These are phyloP conservation scores for Callithrix jacchus DNA, from an alignment of 2,113 vertebrate species.

Conservation along the genomic window DNA sequence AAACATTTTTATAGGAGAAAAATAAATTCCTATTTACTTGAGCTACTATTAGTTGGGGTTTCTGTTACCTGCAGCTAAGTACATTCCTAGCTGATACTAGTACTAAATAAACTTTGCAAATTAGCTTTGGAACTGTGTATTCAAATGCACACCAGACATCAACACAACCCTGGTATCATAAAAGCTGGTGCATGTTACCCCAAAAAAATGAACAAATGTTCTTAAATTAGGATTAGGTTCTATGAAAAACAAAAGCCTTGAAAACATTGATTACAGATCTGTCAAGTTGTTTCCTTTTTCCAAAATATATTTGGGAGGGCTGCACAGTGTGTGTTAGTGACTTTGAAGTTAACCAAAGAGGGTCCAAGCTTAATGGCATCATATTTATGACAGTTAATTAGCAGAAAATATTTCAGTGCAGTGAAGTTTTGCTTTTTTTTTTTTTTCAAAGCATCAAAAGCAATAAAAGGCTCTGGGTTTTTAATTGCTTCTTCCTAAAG, in stretches of 20 bases:
- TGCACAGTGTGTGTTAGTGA: slow-evolving; percentile 50
- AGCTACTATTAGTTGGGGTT: background rate
- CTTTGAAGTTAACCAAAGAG: slow-evolving; percentile 72
- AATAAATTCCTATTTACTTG: background rate
- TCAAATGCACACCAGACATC: background rate
- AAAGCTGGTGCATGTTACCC: background rate
- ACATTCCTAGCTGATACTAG: background rate
- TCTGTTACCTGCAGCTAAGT: background rate
- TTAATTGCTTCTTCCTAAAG: slow-evolving; percentile 70
- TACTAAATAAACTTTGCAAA: background rate
- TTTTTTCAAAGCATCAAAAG: slow-evolving; percentile 49
- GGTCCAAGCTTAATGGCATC: slow-evolving; percentile 52
- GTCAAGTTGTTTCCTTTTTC: slow-evolving; percentile 30
- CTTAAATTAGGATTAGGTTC: background rate
- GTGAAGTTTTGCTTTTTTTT: background rate
- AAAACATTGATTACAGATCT: slow-evolving; percentile 50
- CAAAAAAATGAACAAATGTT: background rate
- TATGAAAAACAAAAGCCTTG: slow-evolving; percentile 31
- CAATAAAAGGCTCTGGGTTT: slow-evolving; percentile 57
- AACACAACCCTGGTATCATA: background rate
- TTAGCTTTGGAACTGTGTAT: background rate
- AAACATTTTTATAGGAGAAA: background rate
- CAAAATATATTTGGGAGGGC: slow-evolving; percentile 52
- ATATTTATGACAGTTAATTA: slow-evolving; percentile 73
- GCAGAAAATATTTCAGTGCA: slow-evolving; percentile 67